These are phyloP conservation scores for Aptenodytes patagonicus DNA, from an alignment of 2,113 vertebrate species.

Conservation along the genomic window DNA sequence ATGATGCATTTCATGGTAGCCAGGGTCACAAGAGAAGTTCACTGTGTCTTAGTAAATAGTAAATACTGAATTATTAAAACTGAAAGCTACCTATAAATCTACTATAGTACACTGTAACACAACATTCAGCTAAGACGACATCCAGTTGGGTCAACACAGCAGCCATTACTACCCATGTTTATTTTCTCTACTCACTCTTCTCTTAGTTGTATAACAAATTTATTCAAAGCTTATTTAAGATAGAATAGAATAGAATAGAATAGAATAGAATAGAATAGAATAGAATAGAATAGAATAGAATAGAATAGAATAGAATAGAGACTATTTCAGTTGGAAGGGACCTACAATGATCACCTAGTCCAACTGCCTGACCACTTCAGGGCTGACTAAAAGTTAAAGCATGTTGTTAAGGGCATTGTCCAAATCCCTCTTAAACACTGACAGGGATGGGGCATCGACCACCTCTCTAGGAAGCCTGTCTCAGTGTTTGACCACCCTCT, in stretches of 20 bases:
- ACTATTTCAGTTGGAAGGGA: not conserved
- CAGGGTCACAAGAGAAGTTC: not conserved
- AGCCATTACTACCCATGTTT: not conserved
- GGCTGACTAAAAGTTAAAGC: not conserved
- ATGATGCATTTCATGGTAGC: not conserved
- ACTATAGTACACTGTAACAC: not conserved
- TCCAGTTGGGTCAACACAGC: not conserved
- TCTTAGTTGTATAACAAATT: not conserved
- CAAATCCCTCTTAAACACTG: not conserved
- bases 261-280: not conserved
- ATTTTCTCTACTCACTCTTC: not conserved
- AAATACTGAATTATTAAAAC: conserved; percentile 25
- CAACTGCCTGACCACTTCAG: not conserved
- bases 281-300: not conserved
- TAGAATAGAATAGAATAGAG: not conserved
- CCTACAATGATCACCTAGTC: not conserved
- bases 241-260: not conserved
- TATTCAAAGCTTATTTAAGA: not conserved
- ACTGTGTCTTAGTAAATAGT: not conserved
- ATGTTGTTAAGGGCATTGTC: not conserved
- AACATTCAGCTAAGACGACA: not conserved
- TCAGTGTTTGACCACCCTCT: not conserved
- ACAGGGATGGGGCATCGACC: not conserved
- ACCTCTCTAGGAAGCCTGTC: not conserved
- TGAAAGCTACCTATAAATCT: not conserved